A percentile compares a stretch with the other conserved stretches of the same genome.
Evolutionary conservation across 2,888 invertebrate genomes (phyloP).

Genomic region (Acleris emargana): DNA sequence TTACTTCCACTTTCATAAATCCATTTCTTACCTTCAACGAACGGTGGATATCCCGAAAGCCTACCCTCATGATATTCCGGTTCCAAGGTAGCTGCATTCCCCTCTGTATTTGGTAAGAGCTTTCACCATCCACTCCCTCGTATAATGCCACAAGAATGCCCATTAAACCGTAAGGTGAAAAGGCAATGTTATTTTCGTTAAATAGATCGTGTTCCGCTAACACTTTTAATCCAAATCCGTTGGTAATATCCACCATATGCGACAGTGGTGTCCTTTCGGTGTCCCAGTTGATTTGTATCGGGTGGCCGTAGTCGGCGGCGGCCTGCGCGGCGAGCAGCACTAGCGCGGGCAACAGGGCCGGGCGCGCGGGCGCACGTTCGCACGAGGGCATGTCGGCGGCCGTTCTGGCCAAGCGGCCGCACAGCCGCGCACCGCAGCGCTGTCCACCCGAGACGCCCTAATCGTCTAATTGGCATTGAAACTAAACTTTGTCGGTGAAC

Average conservation of each 20-base stretch:
- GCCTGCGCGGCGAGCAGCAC: constrained; percentile 50
- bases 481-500: constrained; percentile 72
- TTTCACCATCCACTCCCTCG: constrained; percentile 90
- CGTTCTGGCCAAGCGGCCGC: constrained; percentile 65
- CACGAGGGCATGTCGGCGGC: constrained; percentile 65
- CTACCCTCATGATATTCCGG: constrained; percentile 88
- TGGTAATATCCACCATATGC: constrained; percentile 91
- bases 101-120: constrained; percentile 88
- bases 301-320: constrained; percentile 62
- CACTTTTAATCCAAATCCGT: constrained; percentile 88
- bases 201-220: constrained; percentile 88
- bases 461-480: constrained; percentile 70
- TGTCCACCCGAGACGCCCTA: constrained; percentile 53
- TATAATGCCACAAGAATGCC: constrained; percentile 91
- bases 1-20: too few relatives aligned
- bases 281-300: constrained; percentile 78
- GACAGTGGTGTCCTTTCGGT: constrained; percentile 84
- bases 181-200: constrained; percentile 91
- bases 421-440: constrained; percentile 42
- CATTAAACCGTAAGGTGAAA: constrained; percentile 92
- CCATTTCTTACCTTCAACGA: constrained; percentile 87
- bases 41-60: constrained; percentile 92
- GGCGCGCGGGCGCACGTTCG: constrained; percentile 57
- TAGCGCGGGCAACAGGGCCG: constrained; percentile 42
- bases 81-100: constrained; percentile 89